phyloP scores from a whole-genome alignment of 2,888 invertebrate genomes.

The Lithophane socia region DNA sequence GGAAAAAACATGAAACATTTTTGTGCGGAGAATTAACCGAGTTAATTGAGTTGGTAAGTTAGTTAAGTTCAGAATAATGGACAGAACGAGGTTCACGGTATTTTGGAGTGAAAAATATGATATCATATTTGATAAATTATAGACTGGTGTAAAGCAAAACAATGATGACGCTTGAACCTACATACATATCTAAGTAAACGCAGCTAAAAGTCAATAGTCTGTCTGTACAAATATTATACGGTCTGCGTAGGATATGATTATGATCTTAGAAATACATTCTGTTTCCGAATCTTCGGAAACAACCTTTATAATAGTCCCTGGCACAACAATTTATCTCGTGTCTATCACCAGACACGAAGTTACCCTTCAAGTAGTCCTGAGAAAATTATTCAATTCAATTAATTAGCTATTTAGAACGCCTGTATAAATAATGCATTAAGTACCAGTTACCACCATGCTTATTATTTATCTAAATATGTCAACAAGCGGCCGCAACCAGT shows the following conservation, averaged over 20 bases:
- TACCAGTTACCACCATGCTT: slow-evolving; percentile 19
- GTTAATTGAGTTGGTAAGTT: slow-evolving; percentile 44
- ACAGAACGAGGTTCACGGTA: not conserved
- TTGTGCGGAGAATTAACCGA: slow-evolving; percentile 17
- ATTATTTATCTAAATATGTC: slow-evolving; percentile 63
- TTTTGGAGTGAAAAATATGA: slow-evolving; percentile 29
- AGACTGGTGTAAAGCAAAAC: not conserved
- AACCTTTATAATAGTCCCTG: not conserved
- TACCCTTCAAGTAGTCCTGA: slow-evolving; percentile 4
- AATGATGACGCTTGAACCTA: not conserved
- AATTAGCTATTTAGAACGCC: slow-evolving; percentile 33
- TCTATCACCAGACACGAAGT: not conserved
- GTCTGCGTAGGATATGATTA: not conserved
- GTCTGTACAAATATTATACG: not conserved
- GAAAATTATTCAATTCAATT: slow-evolving; percentile 24
- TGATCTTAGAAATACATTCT: not conserved
- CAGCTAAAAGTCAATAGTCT: not conserved
- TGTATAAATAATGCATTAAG: slow-evolving; percentile 51
- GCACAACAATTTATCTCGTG: not conserved
- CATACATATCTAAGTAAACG: not conserved
- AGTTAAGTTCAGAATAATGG: slow-evolving; percentile 26
- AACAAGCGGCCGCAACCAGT: slow-evolving; percentile 52
- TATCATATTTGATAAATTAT: not conserved
- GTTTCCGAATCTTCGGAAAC: not conserved
- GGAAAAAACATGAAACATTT: slow-evolving; percentile 26